Percentiles rank a stretch among this genome's conserved stretches.
Evolutionary conservation across 1,140 invertebrate genomes (phyloP).

Genomic region (Oreohelix idahoensis): DNA sequence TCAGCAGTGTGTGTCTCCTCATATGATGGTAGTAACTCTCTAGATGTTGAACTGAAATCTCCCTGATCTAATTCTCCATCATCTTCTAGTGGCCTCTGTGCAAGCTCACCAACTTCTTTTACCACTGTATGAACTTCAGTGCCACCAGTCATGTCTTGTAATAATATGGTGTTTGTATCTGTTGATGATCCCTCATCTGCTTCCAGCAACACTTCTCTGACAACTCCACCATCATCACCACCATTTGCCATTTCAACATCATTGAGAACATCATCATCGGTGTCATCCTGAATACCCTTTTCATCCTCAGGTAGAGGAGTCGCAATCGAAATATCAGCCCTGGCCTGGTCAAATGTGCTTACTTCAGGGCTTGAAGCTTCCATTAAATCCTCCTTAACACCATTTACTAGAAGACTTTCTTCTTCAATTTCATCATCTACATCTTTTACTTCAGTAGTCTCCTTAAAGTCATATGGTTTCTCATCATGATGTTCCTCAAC

Average conservation of each 20-base stretch:
- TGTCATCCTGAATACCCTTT: background rate
- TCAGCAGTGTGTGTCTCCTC: background rate
- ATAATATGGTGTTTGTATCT: background rate
- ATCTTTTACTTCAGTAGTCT: conserved; percentile 3
- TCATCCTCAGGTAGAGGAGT: background rate
- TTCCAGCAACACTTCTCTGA: background rate
- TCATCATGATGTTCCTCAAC: conserved; percentile 14
- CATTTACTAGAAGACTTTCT: conserved; percentile 21
- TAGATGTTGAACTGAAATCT: background rate
- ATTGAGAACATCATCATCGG: conserved; percentile 25
- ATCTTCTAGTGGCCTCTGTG: background rate
- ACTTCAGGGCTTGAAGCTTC: conserved; percentile 28
- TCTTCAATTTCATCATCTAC: conserved; percentile 33
- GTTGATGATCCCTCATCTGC: background rate
- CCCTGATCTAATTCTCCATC: background rate
- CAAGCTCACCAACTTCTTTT: background rate
- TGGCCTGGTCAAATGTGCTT: background rate
- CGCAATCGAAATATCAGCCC: background rate
- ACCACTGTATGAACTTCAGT: background rate
- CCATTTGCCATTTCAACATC: conserved; percentile 27
- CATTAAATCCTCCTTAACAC: conserved; percentile 7
- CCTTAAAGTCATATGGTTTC: conserved; percentile 19
- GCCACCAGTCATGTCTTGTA: background rate
- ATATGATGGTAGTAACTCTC: background rate
- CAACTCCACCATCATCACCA: background rate